Evolutionary conservation across 2,113 vertebrate species (phyloP).

Genomic region (Sorex araneus): DNA sequence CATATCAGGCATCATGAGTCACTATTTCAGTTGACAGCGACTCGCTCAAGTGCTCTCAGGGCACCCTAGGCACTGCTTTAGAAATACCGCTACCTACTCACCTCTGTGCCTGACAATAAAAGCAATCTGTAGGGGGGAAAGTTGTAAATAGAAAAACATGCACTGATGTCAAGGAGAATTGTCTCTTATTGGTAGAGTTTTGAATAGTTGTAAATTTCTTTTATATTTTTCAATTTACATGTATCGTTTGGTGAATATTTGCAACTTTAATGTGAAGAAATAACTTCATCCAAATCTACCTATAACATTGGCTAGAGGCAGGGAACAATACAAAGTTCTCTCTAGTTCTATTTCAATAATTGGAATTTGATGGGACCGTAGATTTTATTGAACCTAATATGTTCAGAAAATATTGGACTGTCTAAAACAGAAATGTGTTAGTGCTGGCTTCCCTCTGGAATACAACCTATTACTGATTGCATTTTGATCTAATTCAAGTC

Average conservation of each 20-base stretch:
- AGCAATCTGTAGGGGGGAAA: background rate
- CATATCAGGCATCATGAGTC: too few relatives aligned
- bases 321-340: background rate
- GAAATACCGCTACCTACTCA: too few relatives aligned
- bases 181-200: background rate
- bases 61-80: background rate
- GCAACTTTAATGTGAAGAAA: conserved; percentile 24
- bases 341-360: conserved; percentile 56
- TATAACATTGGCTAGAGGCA: background rate
- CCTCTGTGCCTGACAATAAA: too few relatives aligned
- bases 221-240: conserved; percentile 45
- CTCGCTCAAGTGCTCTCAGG: background rate
- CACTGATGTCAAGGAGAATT: background rate
- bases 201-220: conserved; percentile 14
- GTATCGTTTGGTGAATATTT: background rate
- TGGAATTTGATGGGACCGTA: background rate
- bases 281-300: conserved; percentile 40
- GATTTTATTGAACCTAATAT: conserved; percentile 48
- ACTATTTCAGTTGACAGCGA: too few relatives aligned
- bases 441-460: background rate
- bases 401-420: conserved; percentile 21
- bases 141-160: background rate
- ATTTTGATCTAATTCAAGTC: background rate
- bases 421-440: conserved; percentile 7
- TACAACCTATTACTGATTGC: conserved; percentile 36